Evolutionary conservation across 2,113 vertebrate genomes (phyloP), one percentile per base, ranked within the genome.

Genomic region (Cochlearius cochlearius): DNA sequence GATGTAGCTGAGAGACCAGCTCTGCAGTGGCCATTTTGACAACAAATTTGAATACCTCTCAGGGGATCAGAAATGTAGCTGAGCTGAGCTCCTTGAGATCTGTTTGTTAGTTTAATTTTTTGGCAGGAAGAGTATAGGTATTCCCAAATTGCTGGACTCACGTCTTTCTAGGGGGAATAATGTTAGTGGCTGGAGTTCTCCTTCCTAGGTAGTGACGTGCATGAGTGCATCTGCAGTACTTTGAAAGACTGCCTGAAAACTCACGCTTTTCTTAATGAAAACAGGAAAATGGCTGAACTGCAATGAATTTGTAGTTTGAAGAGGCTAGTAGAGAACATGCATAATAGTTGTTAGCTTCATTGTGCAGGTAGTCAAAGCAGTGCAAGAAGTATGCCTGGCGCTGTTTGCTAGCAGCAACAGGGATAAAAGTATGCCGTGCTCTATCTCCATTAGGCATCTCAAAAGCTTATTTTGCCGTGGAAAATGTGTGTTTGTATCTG

Each of bases 11-110:
- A 29, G 52, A 71, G 39, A 41, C 5, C 10, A 17, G n/a, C 49
- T 81, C 86, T 78, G 86, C 94, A 75, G 93, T 86, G 81, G 89
- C 94, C 92, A 88, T 96, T 94, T 92, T 90, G 72, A 43, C n/a
- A 43, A 49, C 69, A 92, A 69, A 72, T 76, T 34, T 27, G 39
- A 58, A 34, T 13, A 21, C 23, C 67, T 71, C 50, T 83, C 15
- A 19, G 18, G 20, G 39, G 18, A 34, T 53, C 8, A 18, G 50
- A 56, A 69, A 5, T 1, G 9, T 30, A 41, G n/a, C 68, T 62
- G 32, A 82, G 67, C 63, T 47, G 49, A 10, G 23, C n/a, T 83
- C 34, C 32, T 55, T 25, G 23, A 59, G 38, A 38, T 69, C 14
- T 11, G 7, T 59, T 73, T 11, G 41, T 47, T 74, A 41, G 32